Base-by-base conservation (phyloP, 2,888 invertebrate species). In the Aphodius sticticus region DNA sequence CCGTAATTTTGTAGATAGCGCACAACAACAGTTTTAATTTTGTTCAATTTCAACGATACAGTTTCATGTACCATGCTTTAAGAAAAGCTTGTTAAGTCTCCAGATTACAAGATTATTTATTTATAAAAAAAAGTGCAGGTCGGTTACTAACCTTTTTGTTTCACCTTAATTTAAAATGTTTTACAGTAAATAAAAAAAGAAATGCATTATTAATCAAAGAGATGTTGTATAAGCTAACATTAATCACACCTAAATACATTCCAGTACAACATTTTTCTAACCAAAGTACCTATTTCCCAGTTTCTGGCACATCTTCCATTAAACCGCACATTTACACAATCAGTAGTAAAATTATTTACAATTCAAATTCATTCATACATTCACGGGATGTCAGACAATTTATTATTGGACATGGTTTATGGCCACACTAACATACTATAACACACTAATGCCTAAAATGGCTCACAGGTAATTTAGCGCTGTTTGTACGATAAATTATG, bases 391-490 rank as follows among this genome's bases (percentile, higher is more conserved):
- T 53, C 53, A 7, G 53, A 53, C 53, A 53, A 53, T 53, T 53
- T 53, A 53, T 53, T 53, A 53, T 53, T 53, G 53, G 53, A 53
- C 53, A 53, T 53, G 53, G 53, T 53, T 53, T 53, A 53, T 53
- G 53, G 53, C 6, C 7, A 53, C 53, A 53, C 53, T 53, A 53
- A 53, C 53, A 53, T 12, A 53, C 53, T 53, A 5, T 53, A 53
- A 53, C 53, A 53, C 53, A 53, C 53, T 53, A 53, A 53, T 53
- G 53, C 53, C 53, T 53, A 53, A 53, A 53, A 53, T 53, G 53
- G 53, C 53, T 7, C 53, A 53, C 53, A 53, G 53, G 53, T 53
- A 53, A 53, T 53, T 53, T 53, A 53, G 53, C 53, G 53, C 53
- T 53, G 9, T 53, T 7, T 53, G 53, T 53, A 53, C 53, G 12